Evolutionary conservation across 2,113 vertebrate species (phyloP), one percentile per base, ranked within the genome.

Genomic region (Petrocephalus microphthalmus): DNA sequence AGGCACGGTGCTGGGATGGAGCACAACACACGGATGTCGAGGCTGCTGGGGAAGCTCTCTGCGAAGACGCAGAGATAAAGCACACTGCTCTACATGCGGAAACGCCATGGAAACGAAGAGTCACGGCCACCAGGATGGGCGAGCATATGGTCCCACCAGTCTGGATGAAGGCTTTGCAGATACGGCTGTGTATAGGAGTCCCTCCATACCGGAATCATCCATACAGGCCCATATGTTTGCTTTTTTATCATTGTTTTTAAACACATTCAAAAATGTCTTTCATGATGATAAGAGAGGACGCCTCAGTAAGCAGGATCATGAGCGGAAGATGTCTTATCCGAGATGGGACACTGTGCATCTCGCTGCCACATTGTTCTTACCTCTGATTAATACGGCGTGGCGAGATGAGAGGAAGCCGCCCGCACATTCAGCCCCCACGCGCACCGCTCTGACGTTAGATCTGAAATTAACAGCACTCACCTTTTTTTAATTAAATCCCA

Each of bases 31-130:
- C 90, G 90, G 92, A 93, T 92, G 57, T 45, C n/a, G 93, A 92
- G 92, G 92, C 88, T 93, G 93, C 90, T 89, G 64, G 92, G 93
- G 94, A 95, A 94, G 94, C 93, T 94, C 94, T 94, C 93, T 92
- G 94, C 92, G 87, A 49, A 88, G 88, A 84, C 56, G 42, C 91
- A 81, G 91, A 92, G 93, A 94, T 93, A 91, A 93, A 93, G 92
- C 91, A 92, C 92, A 94, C 90, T 91, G 92, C 93, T 93, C 94
- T 93, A 93, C 93, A 92, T 94, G 93, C 93, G 92, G 93, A 92
- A 93, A 92, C 91, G 91, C 93, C 93, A 93, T 93, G 93, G 42
- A 42, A 42, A 42, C 42, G 57, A 94, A 92, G 37, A 81, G 91
- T 91, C 90, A 89, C 94, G 93, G 84, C 85, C 42, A 29, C n/a